A percentile compares a stretch with the other conserved stretches of the same genome.
Conservation (phyloP, 2,888 invertebrate species). For the Scaptomyza parva region DNA sequence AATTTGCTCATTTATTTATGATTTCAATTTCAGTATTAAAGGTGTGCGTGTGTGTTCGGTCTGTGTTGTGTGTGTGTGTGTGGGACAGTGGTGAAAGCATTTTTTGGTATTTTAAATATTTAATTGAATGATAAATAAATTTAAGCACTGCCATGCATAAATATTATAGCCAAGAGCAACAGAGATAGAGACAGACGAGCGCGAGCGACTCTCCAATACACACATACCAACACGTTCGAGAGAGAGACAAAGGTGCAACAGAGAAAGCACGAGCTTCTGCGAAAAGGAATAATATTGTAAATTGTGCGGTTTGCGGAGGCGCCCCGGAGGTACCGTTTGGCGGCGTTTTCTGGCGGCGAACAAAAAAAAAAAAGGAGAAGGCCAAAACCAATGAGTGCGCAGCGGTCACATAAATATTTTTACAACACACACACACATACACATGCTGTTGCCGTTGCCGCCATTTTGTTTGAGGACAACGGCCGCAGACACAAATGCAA, state of each 20-base stretch:
- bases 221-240: background rate
- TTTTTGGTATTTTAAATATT: constrained; percentile 82
- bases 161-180: constrained; percentile 39
- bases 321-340: constrained; percentile 28
- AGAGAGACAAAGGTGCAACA: background rate
- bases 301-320: constrained; percentile 45
- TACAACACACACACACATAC: constrained; percentile 41
- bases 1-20: constrained; percentile 81
- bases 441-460: constrained; percentile 43
- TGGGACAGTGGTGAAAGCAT: constrained; percentile 73
- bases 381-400: constrained; percentile 56
- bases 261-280: constrained; percentile 1
- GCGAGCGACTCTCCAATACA: no score
- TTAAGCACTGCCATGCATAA: constrained; percentile 57
- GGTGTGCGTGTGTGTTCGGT: constrained; percentile 54
- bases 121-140: constrained; percentile 83
- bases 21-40: constrained; percentile 81
- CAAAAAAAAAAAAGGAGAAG: constrained; percentile 9
- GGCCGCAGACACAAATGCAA: constrained; percentile 69
- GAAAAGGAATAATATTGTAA: constrained; percentile 45
- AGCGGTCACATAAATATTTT: constrained; percentile 73
- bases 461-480: constrained; percentile 68
- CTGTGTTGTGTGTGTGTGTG: constrained; percentile 20
- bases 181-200: constrained; percentile 27
- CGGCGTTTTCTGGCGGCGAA: constrained; percentile 28